Evolutionary conservation across 2,888 invertebrate species (phyloP), one percentile per base, ranked within the genome.

Genomic region (Orthonevra nobilis): DNA sequence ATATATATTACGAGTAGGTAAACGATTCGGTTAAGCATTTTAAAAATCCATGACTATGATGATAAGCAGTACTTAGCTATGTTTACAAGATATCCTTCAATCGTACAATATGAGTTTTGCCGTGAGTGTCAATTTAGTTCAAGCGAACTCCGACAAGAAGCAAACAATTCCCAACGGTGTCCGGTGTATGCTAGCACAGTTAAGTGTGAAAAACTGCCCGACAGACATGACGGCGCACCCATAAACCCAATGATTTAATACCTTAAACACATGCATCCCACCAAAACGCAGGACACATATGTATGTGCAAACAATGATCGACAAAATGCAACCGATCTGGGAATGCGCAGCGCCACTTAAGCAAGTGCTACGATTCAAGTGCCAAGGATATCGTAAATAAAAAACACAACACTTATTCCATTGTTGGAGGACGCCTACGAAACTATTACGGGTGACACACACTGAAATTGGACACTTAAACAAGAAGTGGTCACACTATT

Each of bases 201-300:
- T n/a, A 86, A 87, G 87, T 87, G 87, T 87, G 87, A 87, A 87
- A 87, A 87, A 86, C 83, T 84, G 83, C 83, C 81, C 75, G 72
- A 81, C 72, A 83, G 85, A 86, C 87, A 85, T 83, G 85, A 85
- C 84, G 83, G 83, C 83, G 83, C 84, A 83, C 83, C 83, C 86
- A 86, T 85, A 86, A 86, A 85, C 83, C 81, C 50, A n/a, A 81
- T 87, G 87, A 87, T 87, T 87, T 87, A 87, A 87, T 86, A 87
- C 85, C 83, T 83, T 85, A 88, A 87, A 87, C 88, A 87, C 84
- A 87, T 88, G 87, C 88, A 84, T 83, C 87, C 88, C 87, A 87
- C 86, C 36, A 10, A 30, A 34, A 60, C 52, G 34, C 54, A 61
- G 66, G 30, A 56, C 66, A 61, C 73, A 73, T 56, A 73, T 73